Conservation (phyloP, 2,113 vertebrate genomes). For the Oreochromis niloticus region DNA sequence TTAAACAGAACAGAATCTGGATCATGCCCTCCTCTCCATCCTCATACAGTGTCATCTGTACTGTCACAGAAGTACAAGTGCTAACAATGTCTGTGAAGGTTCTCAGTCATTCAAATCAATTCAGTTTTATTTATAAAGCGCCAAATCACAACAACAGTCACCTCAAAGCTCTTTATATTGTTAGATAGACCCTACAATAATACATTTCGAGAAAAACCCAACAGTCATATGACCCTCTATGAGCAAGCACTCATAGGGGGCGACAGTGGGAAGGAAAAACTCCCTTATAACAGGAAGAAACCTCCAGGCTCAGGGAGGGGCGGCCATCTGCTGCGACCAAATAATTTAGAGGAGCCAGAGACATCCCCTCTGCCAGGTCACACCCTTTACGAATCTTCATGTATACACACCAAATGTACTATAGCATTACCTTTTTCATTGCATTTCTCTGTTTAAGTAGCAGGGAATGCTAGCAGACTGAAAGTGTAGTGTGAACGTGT, state of each 20-base stretch:
- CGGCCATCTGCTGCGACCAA: neutral
- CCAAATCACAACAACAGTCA: neutral
- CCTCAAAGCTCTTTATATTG: neutral
- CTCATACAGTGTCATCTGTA: neutral
- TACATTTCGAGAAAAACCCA: neutral
- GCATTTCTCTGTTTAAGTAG: neutral
- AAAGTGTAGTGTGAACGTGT: neutral
- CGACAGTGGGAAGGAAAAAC: neutral
- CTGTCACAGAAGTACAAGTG: neutral
- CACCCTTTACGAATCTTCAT: neutral
- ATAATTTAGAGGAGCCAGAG: neutral
- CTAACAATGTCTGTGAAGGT: neutral
- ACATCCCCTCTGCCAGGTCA: neutral
- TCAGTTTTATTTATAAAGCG: fast-evolving
- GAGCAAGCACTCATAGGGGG: fast-evolving
- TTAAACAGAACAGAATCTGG: neutral
- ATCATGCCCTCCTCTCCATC: neutral
- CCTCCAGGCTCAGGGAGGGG: neutral
- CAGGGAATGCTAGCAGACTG: neutral
- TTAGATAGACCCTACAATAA: neutral
- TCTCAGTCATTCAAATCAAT: neutral
- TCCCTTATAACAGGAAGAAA: neutral
- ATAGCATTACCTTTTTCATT: neutral
- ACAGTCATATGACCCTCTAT: neutral
- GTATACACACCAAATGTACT: neutral